A percentile compares a stretch with the other conserved stretches of the same genome.
Evolutionary conservation across 2,113 vertebrate species (phyloP).

Genomic region (Anolis sagrei): DNA sequence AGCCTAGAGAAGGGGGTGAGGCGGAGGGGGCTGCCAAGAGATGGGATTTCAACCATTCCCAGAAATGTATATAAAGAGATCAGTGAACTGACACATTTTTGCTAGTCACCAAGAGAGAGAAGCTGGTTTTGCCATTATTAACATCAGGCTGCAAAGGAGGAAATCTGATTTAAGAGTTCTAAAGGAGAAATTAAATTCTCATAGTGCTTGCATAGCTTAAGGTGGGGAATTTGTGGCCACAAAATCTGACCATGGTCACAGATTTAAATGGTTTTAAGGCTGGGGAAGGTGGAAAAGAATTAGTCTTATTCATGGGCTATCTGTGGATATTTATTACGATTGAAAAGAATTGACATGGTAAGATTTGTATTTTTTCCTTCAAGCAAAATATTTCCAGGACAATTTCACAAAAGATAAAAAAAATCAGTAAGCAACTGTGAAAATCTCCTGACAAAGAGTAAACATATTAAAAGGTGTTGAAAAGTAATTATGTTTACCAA

Average conservation of each 20-base stretch:
- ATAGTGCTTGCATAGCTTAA: not conserved
- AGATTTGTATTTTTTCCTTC: not conserved
- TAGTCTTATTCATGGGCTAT: not conserved
- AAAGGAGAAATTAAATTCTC: not conserved
- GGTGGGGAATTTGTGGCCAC: not conserved
- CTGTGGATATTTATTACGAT: not conserved
- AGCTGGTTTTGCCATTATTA: not conserved
- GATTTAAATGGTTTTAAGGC: not conserved
- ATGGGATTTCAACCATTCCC: constrained; percentile 19
- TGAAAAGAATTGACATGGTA: not conserved
- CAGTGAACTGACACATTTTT: constrained; percentile 9
- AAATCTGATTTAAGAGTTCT: not conserved
- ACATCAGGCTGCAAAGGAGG: not conserved
- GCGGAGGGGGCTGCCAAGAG: not conserved
- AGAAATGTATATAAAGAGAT: constrained; percentile 33
- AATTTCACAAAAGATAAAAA: not conserved
- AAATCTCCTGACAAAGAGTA: not conserved
- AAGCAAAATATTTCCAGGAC: not conserved
- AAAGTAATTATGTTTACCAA: not conserved
- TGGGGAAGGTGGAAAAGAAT: not conserved
- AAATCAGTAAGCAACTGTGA: not conserved
- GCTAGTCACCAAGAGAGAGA: constrained; percentile 3
- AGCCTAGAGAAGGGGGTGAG: not conserved
- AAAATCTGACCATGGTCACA: not conserved
- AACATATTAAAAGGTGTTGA: not conserved